Evolutionary conservation across 2,888 invertebrate genomes (phyloP), one percentile per base, ranked within the genome.

Genomic region (Acronicta psi): DNA sequence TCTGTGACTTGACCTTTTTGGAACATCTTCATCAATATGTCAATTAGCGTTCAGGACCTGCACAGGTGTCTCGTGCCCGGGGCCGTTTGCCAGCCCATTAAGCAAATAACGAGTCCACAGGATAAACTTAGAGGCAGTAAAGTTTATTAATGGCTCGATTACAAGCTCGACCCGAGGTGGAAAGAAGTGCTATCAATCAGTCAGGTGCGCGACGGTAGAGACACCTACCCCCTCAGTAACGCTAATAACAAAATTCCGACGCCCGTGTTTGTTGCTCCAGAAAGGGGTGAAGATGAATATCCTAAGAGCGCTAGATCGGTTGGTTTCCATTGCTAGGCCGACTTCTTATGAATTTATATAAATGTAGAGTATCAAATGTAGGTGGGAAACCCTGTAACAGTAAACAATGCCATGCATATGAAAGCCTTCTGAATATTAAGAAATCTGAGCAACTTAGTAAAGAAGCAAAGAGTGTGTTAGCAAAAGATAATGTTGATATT

Each of bases 111-210:
- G 91, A 93, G 90, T 92, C 91, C 90, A 79, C 87, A 90, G 89
- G 91, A 92, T 92, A 91, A 92, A 93, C 91, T 93, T 90, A 85
- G 88, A 91, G 90, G 94, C 90, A 91, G 92, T 93, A 93, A 93
- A 93, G 87, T 94, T 94, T 94, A 94, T 94, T 93, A 94, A 94
- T 94, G 93, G 91, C 93, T 91, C 94, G 94, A 94, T 94, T 94
- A 94, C 93, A 92, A 91, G 92, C 93, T 92, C 93, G 93, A 91
- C 92, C 93, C 93, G 91, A 92, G 92, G 92, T 90, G 89, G 91
- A 94, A 94, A 94, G 94, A 93, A 94, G 92, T 89, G 91, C 93
- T 93, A 94, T 94, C 93, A 93, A 93, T 94, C 94, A 93, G 93
- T 92, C 92, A 93, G 93, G 93, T 93, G 91, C 87, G 92, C 91